Percentiles rank a stretch among this genome's conserved stretches.
phyloP scores from a whole-genome alignment of 2,797 vertebrate genomes.

The Syndactyla subalaris region DNA sequence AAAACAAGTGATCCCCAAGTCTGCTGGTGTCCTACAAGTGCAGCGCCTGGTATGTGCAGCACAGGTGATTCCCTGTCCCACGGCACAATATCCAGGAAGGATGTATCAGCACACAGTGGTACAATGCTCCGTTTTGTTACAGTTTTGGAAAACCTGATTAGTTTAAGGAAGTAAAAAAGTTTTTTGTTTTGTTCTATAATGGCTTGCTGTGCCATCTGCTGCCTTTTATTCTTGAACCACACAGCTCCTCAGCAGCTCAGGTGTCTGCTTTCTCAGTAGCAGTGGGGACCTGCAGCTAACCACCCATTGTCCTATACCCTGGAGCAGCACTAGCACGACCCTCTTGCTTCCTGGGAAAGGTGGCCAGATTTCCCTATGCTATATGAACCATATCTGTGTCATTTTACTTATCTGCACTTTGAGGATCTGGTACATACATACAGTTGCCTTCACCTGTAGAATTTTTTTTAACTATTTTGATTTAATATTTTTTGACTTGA shows the following conservation, averaged over 20 bases:
- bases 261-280: background rate
- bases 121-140: background rate
- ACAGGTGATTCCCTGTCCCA: background rate
- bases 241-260: background rate
- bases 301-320: accelerated
- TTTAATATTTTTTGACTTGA: background rate
- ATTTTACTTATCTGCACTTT: background rate
- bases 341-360: background rate
- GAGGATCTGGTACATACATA: background rate
- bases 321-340: background rate
- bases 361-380: background rate
- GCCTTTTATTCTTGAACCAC: background rate
- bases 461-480: background rate
- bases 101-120: background rate
- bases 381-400: accelerated
- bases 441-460: background rate
- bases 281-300: background rate
- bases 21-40: background rate
- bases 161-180: background rate
- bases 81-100: background rate
- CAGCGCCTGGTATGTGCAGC: accelerated
- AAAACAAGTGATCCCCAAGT: background rate
- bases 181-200: background rate
- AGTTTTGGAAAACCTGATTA: background rate
- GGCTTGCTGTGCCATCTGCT: background rate